Evolutionary conservation across 2,888 invertebrate genomes (phyloP).

Genomic region (Parnassius mnemosyne): DNA sequence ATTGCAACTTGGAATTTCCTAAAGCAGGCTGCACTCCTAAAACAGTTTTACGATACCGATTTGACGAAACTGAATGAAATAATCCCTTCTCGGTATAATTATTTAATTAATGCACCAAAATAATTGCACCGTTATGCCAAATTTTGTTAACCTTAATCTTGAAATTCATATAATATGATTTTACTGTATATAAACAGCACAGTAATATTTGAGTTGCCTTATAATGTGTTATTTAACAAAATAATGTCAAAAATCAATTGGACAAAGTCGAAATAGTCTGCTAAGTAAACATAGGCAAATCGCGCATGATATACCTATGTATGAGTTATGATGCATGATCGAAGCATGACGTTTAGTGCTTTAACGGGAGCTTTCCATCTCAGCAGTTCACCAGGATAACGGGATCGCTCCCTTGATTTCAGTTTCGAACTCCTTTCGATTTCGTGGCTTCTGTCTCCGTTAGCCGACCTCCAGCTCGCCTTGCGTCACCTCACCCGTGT

Average conservation of each 20-base stretch:
- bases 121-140: not conserved
- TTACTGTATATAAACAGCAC: no score
- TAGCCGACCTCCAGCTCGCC: slow-evolving; percentile 58
- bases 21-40: no score
- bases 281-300: not conserved
- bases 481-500: slow-evolving; percentile 65
- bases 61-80: not conserved
- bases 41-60: slow-evolving; percentile 3
- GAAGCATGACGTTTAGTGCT: slow-evolving; percentile 50
- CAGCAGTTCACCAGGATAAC: slow-evolving; percentile 68
- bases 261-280: no score
- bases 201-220: no score
- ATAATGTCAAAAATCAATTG: no score
- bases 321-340: slow-evolving; percentile 45
- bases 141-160: slow-evolving; percentile 17
- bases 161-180: not conserved
- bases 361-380: slow-evolving; percentile 77
- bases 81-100: slow-evolving; percentile 3
- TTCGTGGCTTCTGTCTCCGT: slow-evolving; percentile 66
- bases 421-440: slow-evolving; percentile 73
- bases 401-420: slow-evolving; percentile 77
- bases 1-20: no score
- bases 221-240: no score
- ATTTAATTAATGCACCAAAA: slow-evolving; percentile 3
- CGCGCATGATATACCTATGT: slow-evolving; percentile 28